These are phyloP conservation scores for Synergus japonicus DNA, from an alignment of 2,888 invertebrate genomes.

Conservation along the genomic window DNA sequence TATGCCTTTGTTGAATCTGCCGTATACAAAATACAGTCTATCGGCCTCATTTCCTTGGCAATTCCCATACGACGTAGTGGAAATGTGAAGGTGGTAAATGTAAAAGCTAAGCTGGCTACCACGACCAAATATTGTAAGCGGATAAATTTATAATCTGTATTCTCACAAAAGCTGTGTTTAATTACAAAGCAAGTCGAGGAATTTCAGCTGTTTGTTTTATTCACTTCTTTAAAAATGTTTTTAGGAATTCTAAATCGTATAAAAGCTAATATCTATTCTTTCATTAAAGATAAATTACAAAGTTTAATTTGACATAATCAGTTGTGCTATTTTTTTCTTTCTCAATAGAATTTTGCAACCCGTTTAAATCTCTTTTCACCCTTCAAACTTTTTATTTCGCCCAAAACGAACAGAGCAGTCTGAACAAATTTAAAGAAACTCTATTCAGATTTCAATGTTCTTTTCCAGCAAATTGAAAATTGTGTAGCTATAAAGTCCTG, in stretches of 20 bases:
- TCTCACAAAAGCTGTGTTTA: slow-evolving; percentile 14
- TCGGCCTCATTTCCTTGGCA: slow-evolving; percentile 34
- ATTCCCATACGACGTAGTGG: slow-evolving; percentile 13
- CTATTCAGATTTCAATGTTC: not conserved
- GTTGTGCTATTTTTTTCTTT: too few species aligned
- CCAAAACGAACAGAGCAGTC: not conserved
- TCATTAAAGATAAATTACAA: too few species aligned
- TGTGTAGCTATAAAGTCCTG: not conserved
- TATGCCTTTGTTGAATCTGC: slow-evolving; percentile 41
- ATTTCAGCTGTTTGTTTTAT: not conserved
- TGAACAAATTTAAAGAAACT: not conserved
- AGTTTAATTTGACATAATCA: too few species aligned
- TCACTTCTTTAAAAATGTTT: too few species aligned
- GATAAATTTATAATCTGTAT: slow-evolving; percentile 31
- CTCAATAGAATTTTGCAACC: too few species aligned
- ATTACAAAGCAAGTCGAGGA: not conserved
- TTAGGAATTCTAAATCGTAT: not conserved
- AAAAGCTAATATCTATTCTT: too few species aligned
- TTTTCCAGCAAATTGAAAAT: not conserved
- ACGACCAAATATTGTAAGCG: slow-evolving; percentile 17
- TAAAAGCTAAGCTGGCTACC: slow-evolving; percentile 18
- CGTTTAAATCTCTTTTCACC: not conserved
- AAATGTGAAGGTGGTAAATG: slow-evolving; percentile 9
- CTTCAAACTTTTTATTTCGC: not conserved
- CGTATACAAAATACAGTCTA: slow-evolving; percentile 35